phyloP scores from a whole-genome alignment of 2,888 invertebrate species.

The Rhagonycha fulva region DNA sequence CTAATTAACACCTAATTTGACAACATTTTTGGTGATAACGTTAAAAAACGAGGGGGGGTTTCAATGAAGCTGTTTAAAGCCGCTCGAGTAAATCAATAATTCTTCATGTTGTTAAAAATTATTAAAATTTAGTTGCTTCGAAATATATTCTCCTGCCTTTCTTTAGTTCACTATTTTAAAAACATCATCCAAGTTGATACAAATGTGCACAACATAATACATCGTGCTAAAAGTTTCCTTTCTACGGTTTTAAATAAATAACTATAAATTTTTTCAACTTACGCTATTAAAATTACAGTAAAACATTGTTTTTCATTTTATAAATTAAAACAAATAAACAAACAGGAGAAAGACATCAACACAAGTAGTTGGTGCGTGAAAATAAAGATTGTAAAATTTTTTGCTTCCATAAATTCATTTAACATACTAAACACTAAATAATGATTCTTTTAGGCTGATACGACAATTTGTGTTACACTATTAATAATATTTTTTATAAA shows the following conservation, averaged over 20 bases:
- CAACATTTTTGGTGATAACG: neutral
- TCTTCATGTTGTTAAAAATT: neutral
- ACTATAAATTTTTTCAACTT: neutral
- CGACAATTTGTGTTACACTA: conserved; percentile 6
- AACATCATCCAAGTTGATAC: neutral
- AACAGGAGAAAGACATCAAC: neutral
- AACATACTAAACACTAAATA: conserved; percentile 9
- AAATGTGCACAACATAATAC: neutral
- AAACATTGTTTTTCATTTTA: neutral
- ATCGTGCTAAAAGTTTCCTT: neutral
- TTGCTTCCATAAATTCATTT: neutral
- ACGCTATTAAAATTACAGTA: neutral
- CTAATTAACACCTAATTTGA: neutral
- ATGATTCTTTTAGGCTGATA: conserved; percentile 16
- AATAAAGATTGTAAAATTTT: neutral
- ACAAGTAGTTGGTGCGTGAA: neutral
- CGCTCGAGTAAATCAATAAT: neutral
- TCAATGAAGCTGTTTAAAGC: neutral
- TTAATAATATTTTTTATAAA: neutral
- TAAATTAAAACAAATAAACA: conserved; percentile 5
- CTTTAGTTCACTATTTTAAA: neutral
- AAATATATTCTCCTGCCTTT: neutral
- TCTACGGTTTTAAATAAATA: neutral
- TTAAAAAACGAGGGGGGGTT: neutral
- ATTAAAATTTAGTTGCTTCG: neutral